Evolutionary conservation across 2,113 vertebrate genomes (phyloP), one percentile per base, ranked within the genome.

Genomic region (Kryptolebias marmoratus): DNA sequence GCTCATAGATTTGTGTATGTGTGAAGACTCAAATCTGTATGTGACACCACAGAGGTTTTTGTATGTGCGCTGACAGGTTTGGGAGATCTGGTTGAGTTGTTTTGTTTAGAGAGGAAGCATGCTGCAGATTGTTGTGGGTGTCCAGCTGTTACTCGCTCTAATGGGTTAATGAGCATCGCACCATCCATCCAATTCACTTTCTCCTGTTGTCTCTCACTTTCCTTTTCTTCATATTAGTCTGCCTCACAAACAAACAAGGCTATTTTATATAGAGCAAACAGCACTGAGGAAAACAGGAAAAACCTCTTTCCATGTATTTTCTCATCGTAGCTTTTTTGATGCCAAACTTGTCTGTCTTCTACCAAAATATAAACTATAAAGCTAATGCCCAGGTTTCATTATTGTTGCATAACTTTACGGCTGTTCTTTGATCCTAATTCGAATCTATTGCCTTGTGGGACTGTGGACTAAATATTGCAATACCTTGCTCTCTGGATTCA

Each of bases 101-200:
- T 69, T 73, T 87, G 77, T 88, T 87, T 72, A 72, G 71, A 83
- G 75, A 76, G 61, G 74, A 84, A 84, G 80, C 77, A 42, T 39
- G 64, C 47, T 84, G 68, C 88, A 90, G 90, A 86, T 88, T 87
- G 84, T 82, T 75, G 75, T 78, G 79, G 71, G 72, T 81, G 79
- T 86, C 89, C 89, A 91, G 88, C 89, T 90, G 87, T 87, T 87
- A 52, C 79, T 78, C 32, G 69, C 67, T 79, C 82, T 87, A 90
- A 89, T 82, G 84, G 64, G 88, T 88, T 90, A 88, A 89, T 90
- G 83, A 88, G 75, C 71, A 84, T 74, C 73, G 66, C 85, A 88
- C 79, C 71, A 68, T 77, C 75, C 65, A 69, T 80, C 77, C 73
- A 85, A 57, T 58, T 55, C 53, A n/a, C 62, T 22, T 57, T 68